Evolutionary conservation across 2,888 invertebrate genomes (phyloP).

Genomic region (Blera fallax): DNA sequence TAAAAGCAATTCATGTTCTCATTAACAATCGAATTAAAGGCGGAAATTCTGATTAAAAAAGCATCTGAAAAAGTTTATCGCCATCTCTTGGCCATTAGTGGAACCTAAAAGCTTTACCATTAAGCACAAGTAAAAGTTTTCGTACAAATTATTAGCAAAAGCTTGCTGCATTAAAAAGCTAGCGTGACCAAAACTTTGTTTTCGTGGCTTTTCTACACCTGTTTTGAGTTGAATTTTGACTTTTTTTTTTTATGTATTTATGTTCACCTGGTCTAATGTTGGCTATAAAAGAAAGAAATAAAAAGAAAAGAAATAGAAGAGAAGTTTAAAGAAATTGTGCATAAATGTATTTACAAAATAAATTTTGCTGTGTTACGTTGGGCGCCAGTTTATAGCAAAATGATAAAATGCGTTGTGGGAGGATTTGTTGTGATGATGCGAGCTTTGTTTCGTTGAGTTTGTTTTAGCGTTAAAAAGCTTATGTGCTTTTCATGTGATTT

Average conservation of each 20-base stretch:
- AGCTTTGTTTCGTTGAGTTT: conserved; percentile 38
- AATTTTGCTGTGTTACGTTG: neutral
- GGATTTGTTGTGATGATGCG: neutral
- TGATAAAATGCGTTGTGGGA: neutral
- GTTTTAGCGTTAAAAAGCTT: neutral
- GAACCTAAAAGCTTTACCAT: neutral
- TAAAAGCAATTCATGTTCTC: neutral
- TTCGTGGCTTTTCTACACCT: conserved; percentile 34
- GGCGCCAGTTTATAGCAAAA: neutral
- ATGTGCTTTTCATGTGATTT: neutral
- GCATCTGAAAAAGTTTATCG: neutral
- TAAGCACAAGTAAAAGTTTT: neutral
- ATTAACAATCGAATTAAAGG: neutral
- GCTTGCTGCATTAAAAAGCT: conserved; percentile 26
- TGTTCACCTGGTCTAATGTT: conserved; percentile 62
- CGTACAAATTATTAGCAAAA: neutral
- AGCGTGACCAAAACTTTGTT: neutral
- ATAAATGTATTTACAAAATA: neutral
- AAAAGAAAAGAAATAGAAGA: conserved; percentile 10
- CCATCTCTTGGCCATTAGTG: conserved; percentile 23
- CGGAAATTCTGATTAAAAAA: neutral
- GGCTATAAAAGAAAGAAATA: conserved; percentile 51
- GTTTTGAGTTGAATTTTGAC: conserved; percentile 1
- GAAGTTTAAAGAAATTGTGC: neutral
- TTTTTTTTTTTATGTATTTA: too few relatives aligned